A percentile compares a stretch with the other conserved stretches of the same genome.
These are phyloP conservation scores for Ophion slaviceki DNA, from an alignment of 2,888 invertebrate genomes.

Conservation along the genomic window DNA sequence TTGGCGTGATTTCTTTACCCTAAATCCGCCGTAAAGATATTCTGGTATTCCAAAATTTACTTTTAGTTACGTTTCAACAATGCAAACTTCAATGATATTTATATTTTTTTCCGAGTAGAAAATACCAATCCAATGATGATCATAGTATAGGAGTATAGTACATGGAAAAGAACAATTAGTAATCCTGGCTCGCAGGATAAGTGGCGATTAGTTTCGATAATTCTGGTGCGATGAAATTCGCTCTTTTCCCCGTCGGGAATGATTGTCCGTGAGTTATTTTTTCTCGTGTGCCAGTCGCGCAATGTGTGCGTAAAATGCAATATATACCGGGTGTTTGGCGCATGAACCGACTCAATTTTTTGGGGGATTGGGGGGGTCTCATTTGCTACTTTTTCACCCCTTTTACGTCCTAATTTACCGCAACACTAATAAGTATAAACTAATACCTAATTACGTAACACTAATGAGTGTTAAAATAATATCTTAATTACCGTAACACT, in stretches of 20 bases:
- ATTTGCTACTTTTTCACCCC: too few species aligned
- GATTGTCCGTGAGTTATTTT: background rate
- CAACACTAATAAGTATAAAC: too few species aligned
- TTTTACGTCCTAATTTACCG: too few species aligned
- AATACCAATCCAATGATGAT: constrained; percentile 42
- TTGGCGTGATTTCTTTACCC: too few species aligned
- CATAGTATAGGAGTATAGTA: constrained; percentile 25
- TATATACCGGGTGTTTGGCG: background rate
- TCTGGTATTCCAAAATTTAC: too few species aligned
- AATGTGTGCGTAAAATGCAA: constrained; percentile 56
- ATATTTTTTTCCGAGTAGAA: constrained; percentile 1
- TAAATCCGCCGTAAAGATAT: too few species aligned
- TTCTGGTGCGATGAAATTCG: background rate
- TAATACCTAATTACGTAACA: too few species aligned
- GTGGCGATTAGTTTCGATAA: background rate
- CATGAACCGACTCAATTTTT: too few species aligned
- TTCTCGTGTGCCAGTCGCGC: constrained; percentile 16
- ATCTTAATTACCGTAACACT: too few species aligned
- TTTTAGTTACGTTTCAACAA: too few species aligned
- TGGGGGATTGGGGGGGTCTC: too few species aligned
- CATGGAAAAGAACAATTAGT: constrained; percentile 8
- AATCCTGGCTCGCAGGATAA: background rate
- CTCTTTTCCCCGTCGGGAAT: background rate
- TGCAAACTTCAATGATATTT: background rate
- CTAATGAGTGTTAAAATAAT: too few species aligned